Percentiles rank a stretch among this genome's conserved stretches.
phyloP scores from a whole-genome alignment of 2,797 vertebrate species.

The Pantherophis vulpinus region DNA sequence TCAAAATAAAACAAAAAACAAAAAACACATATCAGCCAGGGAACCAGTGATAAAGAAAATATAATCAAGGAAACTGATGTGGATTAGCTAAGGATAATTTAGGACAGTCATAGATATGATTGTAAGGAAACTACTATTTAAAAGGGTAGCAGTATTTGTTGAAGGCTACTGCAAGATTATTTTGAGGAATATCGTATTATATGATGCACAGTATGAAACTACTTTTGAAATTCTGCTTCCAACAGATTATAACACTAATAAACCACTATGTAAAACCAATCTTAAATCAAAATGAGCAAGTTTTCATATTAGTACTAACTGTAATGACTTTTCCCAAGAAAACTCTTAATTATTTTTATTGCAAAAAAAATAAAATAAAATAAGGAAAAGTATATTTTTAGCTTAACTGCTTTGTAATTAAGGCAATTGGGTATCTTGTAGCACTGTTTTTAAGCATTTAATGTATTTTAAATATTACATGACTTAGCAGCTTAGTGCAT shows the following conservation, averaged over 20 bases:
- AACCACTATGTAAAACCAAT: background rate
- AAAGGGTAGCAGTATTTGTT: background rate
- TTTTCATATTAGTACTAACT: conserved; percentile 19
- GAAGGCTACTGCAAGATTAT: background rate
- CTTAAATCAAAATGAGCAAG: background rate
- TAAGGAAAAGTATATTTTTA: conserved; percentile 35
- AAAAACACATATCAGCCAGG: background rate
- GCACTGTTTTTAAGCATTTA: conserved; percentile 5
- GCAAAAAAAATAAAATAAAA: background rate
- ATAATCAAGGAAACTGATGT: background rate
- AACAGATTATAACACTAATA: background rate
- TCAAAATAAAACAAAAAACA: background rate
- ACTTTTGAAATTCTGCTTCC: background rate
- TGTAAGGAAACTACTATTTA: background rate
- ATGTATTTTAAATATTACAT: conserved; percentile 37
- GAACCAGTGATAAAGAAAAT: background rate
- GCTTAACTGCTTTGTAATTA: conserved; percentile 43
- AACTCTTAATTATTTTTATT: conserved; percentile 46
- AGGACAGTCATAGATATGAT: background rate
- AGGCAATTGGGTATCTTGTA: background rate
- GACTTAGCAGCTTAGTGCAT: conserved; percentile 17
- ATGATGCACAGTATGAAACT: background rate
- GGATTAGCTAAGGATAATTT: background rate
- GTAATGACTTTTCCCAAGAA: conserved; percentile 33
- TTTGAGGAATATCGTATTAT: background rate